Evolutionary conservation across 2,888 invertebrate species (phyloP).

Genomic region (Pristionchus exspectatus): DNA sequence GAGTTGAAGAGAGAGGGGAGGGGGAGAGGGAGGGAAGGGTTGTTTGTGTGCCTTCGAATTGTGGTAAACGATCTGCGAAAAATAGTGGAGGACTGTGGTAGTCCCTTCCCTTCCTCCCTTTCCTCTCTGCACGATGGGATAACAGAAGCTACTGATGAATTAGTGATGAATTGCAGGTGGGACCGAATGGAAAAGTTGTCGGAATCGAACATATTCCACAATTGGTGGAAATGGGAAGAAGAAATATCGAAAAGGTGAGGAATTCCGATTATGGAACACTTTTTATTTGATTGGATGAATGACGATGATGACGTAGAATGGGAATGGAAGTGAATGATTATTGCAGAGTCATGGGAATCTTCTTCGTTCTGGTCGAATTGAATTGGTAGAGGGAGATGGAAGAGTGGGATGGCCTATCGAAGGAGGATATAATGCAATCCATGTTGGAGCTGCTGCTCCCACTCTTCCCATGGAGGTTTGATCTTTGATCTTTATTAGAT

Average conservation of each 20-base stretch:
- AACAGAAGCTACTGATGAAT: not conserved
- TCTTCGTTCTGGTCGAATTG: not conserved
- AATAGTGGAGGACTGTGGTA: not conserved
- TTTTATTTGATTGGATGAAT: not conserved
- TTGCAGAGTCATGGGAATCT: constrained; percentile 24
- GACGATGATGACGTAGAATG: not conserved
- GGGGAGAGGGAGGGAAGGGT: not conserved
- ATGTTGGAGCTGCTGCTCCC: constrained; percentile 81
- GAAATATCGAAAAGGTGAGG: constrained; percentile 85
- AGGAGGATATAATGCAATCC: constrained; percentile 93
- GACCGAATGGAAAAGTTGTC: constrained; percentile 85
- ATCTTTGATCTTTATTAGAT: not conserved
- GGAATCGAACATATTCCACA: constrained; percentile 94
- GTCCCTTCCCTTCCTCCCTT: too few species aligned
- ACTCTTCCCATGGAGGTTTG: constrained; percentile 80
- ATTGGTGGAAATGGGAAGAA: constrained; percentile 86
- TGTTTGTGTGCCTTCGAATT: not conserved
- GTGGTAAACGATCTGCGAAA: not conserved
- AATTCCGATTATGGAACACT: not conserved
- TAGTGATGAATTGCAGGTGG: constrained; percentile 81
- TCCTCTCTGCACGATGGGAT: not conserved
- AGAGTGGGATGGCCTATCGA: constrained; percentile 86
- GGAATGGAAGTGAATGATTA: not conserved
- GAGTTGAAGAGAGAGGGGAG: not conserved
- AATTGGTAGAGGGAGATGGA: constrained; percentile 88